These are phyloP conservation scores for Ceratina japonica DNA, from an alignment of 1,140 invertebrate species.

Conservation along the genomic window DNA sequence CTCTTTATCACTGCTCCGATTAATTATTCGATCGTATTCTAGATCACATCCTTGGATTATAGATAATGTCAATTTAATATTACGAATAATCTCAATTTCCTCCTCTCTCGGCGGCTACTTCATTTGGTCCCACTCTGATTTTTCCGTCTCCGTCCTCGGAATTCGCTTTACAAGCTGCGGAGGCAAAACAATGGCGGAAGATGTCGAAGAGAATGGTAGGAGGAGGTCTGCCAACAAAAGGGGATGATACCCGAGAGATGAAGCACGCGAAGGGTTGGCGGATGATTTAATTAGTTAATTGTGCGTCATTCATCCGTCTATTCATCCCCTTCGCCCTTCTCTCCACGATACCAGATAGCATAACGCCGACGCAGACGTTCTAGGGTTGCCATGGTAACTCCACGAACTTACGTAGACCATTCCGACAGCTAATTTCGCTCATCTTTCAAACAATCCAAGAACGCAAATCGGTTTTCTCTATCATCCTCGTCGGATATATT, in stretches of 20 bases:
- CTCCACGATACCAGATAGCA: constrained; percentile 55
- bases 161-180: constrained; percentile 22
- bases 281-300: constrained; percentile 80
- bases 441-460: constrained; percentile 47
- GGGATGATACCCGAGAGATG: constrained; percentile 77
- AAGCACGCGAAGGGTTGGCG: constrained; percentile 74
- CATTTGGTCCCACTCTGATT: neutral
- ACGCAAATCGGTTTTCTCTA: constrained; percentile 21
- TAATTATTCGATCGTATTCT: no score
- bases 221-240: constrained; percentile 72
- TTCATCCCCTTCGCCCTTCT: constrained; percentile 74
- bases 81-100: no score
- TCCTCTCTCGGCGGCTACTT: neutral
- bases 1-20: no score
- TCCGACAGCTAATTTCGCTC: constrained; percentile 56
- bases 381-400: constrained; percentile 75
- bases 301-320: constrained; percentile 80
- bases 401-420: constrained; percentile 60
- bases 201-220: constrained; percentile 70
- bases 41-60: no score
- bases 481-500: neutral
- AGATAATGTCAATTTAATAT: no score
- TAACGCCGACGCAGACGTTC: constrained; percentile 65
- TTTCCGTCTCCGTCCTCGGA: neutral
- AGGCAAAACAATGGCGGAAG: constrained; percentile 66